A percentile compares a stretch with the other conserved stretches of the same genome.
Conservation (phyloP, 2,888 invertebrate species). For the Drosophila helvetica region DNA sequence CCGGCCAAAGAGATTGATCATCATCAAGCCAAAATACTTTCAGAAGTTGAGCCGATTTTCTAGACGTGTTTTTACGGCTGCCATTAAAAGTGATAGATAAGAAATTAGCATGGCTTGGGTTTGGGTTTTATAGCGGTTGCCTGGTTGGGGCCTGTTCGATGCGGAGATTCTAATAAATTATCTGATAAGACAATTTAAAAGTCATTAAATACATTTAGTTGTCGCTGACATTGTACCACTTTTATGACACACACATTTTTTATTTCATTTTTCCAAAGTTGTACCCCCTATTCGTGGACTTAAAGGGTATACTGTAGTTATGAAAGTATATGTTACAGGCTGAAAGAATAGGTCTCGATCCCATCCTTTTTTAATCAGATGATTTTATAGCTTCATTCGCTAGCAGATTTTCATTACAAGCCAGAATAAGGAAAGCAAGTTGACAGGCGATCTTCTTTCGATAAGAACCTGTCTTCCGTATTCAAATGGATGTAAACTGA, state of each 20-base stretch:
- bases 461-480: too few species aligned
- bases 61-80: conserved; percentile 25
- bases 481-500: too few species aligned
- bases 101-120: conserved; percentile 45
- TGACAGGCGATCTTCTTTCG: too few species aligned
- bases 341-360: too few species aligned
- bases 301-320: too few species aligned
- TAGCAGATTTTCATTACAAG: too few species aligned
- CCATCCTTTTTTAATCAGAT: background rate
- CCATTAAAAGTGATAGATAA: conserved; percentile 33
- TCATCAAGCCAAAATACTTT: conserved; percentile 36
- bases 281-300: background rate
- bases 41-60: conserved; percentile 38
- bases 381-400: too few species aligned
- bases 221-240: conserved; percentile 36
- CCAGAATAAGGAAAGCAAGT: background rate
- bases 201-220: conserved; percentile 49
- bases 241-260: conserved; percentile 40
- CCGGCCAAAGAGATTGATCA: conserved; percentile 40
- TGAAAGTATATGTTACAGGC: too few species aligned
- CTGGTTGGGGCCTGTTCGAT: conserved; percentile 27
- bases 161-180: conserved; percentile 53
- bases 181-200: conserved; percentile 58
- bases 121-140: conserved; percentile 49
- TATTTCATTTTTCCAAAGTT: conserved; percentile 23